Percentiles rank a stretch among this genome's conserved stretches.
Conservation (phyloP, 2,113 vertebrate species). For the Mungos mungo region DNA sequence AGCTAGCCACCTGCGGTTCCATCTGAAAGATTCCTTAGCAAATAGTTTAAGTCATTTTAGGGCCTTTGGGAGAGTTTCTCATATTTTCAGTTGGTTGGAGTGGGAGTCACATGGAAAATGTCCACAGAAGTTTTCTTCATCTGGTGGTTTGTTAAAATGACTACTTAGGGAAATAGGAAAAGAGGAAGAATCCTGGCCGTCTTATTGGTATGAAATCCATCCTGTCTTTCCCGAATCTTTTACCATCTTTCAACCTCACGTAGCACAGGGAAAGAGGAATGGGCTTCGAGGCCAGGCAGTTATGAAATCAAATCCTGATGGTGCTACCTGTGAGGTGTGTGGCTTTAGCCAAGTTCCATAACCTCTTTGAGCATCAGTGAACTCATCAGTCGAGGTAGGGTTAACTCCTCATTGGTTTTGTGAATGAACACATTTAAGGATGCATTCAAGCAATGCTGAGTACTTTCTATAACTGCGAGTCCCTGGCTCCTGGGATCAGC, state of each 20-base stretch:
- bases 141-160: neutral
- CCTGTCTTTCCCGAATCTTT: neutral
- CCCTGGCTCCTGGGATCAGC: neutral
- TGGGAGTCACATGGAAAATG: neutral
- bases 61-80: neutral
- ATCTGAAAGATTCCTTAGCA: neutral
- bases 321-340: neutral
- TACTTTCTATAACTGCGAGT: neutral
- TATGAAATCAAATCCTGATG: neutral
- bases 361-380: neutral
- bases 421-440: neutral
- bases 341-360: neutral
- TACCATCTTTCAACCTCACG: neutral
- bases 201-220: neutral
- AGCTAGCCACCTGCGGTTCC: accelerated
- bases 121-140: neutral
- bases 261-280: neutral
- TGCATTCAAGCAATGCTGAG: neutral
- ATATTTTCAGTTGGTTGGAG: neutral
- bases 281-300: neutral
- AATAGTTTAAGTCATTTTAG: neutral
- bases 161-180: neutral
- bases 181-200: neutral
- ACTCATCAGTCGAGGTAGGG: neutral
- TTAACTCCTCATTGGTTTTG: neutral